Base-by-base conservation (phyloP, 2,888 invertebrate genomes). In the Tipula helvola region DNA sequence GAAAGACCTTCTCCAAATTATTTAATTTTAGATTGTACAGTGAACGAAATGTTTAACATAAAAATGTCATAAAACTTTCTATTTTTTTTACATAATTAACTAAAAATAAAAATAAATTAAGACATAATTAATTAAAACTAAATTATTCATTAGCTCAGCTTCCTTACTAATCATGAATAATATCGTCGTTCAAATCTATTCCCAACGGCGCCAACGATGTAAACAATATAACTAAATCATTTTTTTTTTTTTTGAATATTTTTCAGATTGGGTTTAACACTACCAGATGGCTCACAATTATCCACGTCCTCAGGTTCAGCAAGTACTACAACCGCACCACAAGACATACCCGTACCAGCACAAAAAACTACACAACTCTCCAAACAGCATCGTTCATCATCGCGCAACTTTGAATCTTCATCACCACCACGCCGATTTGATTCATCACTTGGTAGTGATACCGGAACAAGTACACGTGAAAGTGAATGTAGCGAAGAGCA, bases 381-480 rank as follows among this genome's bases (percentile, higher is more conserved):
- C 88, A 88, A 87, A 89, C 89, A 41, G 86, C 88, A 52, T 36
- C 87, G 47, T 16, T 41, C 84, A 36, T 84, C 41, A 13, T 84
- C 88, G 39, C 89, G 90, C 10, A 90, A 90, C 83, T 90, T 90
- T 85, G 91, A 91, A 13, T 84, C 85, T 12, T 0, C 41, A 87
- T 89, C 90, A 41, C 90, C 91, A 2, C 90, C 91, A 8, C 93
- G 91, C 91, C 92, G 90, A 89, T 94, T 95, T 88, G 96, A 96
- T 89, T 95, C 96, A 12, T 95, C 95, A 0, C 91, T 96, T 86
- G 96, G 96, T 8, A 96, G 96, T 88, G 96, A 95, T 89, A 95
- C 95, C 0, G 95, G 95, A 71, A 93, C 93, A 89, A 92, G 95
- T 89, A 94, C 95, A 89, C 93, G 95, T 84, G 95, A 96, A 90